These are phyloP conservation scores for Rhorus exstirpatorius DNA, from an alignment of 2,888 invertebrate species.

Conservation along the genomic window DNA sequence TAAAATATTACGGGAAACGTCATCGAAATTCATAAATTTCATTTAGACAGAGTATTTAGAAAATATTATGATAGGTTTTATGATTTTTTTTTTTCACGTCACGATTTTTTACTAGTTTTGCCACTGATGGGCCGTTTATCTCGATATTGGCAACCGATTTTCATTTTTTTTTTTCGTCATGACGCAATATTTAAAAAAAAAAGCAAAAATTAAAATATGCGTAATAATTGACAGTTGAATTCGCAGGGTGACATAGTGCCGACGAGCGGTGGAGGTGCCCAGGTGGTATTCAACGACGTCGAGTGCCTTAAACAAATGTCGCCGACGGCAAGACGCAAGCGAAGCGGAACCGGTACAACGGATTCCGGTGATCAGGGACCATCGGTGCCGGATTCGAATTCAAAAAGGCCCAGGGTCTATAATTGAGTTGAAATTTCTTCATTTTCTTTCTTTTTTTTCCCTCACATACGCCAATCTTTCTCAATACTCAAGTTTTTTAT, in stretches of 20 bases:
- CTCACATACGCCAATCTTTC: not conserved
- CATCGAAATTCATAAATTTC: too few species aligned
- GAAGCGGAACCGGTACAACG: slow-evolving; percentile 75
- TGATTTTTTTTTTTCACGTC: too few species aligned
- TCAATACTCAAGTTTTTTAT: slow-evolving; percentile 30
- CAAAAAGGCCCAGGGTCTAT: slow-evolving; percentile 74
- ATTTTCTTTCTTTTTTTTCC: slow-evolving; percentile 3
- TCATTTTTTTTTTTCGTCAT: not conserved
- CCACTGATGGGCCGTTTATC: too few species aligned
- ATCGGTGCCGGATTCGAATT: slow-evolving; percentile 65
- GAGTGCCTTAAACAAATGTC: slow-evolving; percentile 95
- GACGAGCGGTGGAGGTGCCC: slow-evolving; percentile 97
- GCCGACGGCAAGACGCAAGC: slow-evolving; percentile 87
- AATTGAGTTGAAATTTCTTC: slow-evolving; percentile 27
- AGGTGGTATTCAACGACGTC: slow-evolving; percentile 97
- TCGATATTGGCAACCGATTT: too few species aligned
- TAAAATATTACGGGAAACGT: too few species aligned
- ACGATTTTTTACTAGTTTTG: too few species aligned
- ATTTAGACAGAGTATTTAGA: too few species aligned
- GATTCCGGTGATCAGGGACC: slow-evolving; percentile 57
- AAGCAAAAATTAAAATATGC: not conserved
- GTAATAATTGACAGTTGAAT: slow-evolving; percentile 47
- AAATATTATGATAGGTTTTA: too few species aligned
- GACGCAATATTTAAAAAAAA: not conserved
- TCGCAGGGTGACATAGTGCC: slow-evolving; percentile 95